Evolutionary conservation across 2,888 invertebrate genomes (phyloP).

Genomic region (Sericinus montela): DNA sequence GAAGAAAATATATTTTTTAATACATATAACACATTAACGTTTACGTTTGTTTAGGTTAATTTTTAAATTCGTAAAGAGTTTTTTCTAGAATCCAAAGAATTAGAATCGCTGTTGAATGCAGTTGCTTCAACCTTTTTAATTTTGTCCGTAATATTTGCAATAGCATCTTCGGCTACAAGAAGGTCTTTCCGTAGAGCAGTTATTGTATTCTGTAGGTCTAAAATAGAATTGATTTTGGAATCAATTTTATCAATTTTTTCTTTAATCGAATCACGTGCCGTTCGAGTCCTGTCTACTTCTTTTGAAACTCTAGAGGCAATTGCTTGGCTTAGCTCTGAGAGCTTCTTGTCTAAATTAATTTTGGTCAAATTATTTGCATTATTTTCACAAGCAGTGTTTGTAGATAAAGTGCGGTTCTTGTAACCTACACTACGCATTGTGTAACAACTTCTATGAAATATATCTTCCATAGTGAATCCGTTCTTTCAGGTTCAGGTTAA

Average conservation of each 20-base stretch:
- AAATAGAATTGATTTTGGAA: slow-evolving; percentile 47
- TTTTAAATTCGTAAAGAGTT: slow-evolving; percentile 22
- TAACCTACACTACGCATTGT: slow-evolving; percentile 58
- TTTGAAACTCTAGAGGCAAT: slow-evolving; percentile 44
- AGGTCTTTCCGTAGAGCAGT: slow-evolving; percentile 39
- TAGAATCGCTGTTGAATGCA: background rate
- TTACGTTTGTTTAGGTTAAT: too few relatives aligned
- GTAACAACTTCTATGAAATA: slow-evolving; percentile 58
- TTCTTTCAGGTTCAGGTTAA: background rate
- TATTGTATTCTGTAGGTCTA: slow-evolving; percentile 49
- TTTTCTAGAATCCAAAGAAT: slow-evolving; percentile 33
- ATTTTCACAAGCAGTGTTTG: slow-evolving; percentile 53
- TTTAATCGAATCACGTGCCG: slow-evolving; percentile 40
- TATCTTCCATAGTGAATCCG: slow-evolving; percentile 42
- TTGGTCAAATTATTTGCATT: slow-evolving; percentile 37
- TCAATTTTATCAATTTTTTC: slow-evolving; percentile 49
- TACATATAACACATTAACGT: too few relatives aligned
- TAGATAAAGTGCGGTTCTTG: slow-evolving; percentile 61
- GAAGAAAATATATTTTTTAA: too few relatives aligned
- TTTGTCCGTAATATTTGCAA: slow-evolving; percentile 38
- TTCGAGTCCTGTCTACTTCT: slow-evolving; percentile 39
- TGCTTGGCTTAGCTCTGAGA: slow-evolving; percentile 47
- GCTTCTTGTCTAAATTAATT: slow-evolving; percentile 43
- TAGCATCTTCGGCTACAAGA: slow-evolving; percentile 30
- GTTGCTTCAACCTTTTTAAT: slow-evolving; percentile 42